Conservation (phyloP, 2,113 vertebrate genomes). For the Cavia aperea region DNA sequence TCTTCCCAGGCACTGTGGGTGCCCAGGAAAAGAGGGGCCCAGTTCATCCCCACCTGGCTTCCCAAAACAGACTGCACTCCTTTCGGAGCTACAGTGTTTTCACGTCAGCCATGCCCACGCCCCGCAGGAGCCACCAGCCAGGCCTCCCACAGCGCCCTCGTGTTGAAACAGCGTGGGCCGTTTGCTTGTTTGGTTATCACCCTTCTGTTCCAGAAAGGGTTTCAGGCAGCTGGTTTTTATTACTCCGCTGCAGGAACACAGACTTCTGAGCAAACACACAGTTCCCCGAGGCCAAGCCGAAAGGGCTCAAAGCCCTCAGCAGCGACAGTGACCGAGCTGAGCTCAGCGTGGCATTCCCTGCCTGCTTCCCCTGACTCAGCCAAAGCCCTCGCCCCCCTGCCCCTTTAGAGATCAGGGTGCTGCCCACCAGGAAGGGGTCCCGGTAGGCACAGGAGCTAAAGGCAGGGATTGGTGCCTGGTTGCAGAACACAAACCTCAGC, state of each 20-base stretch:
- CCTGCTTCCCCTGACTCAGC: background rate
- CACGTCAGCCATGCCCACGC: background rate
- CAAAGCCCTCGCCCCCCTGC: accelerated
- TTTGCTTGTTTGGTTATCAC: constrained; percentile 45
- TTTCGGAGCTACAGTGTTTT: background rate
- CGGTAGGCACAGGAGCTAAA: accelerated
- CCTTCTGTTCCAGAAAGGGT: constrained; percentile 32
- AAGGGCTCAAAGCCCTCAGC: background rate
- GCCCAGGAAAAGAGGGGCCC: background rate
- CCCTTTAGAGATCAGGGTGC: background rate
- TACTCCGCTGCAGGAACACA: background rate
- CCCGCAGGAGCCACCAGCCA: background rate
- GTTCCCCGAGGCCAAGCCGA: background rate
- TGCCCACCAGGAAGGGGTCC: background rate
- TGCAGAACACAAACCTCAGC: background rate
- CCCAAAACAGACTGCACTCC: background rate
- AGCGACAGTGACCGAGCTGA: background rate
- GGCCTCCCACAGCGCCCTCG: accelerated
- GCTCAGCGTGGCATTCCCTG: background rate
- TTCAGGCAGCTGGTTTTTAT: constrained; percentile 56
- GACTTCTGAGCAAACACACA: background rate
- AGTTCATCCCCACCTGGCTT: accelerated
- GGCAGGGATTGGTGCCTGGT: background rate
- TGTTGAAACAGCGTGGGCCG: background rate
- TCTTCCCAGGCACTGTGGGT: background rate